Base-by-base conservation (phyloP, 2,797 vertebrate genomes). In the Sitta carolinensis region DNA sequence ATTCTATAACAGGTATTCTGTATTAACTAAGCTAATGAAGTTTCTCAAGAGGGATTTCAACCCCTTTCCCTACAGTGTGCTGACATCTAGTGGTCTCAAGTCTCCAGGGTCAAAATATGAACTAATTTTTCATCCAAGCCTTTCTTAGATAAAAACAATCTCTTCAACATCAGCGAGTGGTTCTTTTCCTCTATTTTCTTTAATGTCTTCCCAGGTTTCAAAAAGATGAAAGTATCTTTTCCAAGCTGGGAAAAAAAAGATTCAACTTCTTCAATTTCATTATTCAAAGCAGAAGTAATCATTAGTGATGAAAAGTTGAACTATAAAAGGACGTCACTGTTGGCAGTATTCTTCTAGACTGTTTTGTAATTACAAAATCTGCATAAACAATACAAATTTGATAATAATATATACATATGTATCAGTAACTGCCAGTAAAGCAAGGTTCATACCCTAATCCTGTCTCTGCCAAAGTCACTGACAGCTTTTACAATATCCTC, bases 81-180 rank as follows among this genome's bases (percentile, higher is more conserved):
- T 97, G 98, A 96, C 98, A 97, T 85, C 98, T 97, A 97, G 97
- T 95, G 98, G 97, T 58, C 45, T 14, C 17, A 85, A 78, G 40
- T 59, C 30, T 38, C n/a, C 51, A 26, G 51, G 10, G 67, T 47
- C 80, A 92, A 95, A 92, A 45, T 4, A 50, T 1, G 16, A 92
- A 67, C 19, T 38, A 18, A 73, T 32, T 82, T 74, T 82, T 66
- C n/a, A 64, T 13, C 32, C 26, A 25, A 81, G 51, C 11, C 43
- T 75, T 78, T 54, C 47, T 54, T 26, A 19, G 7, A 23, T 5
- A 38, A 72, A 84, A 81, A n/a, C 12, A 36, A 25, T 10, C 11
- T 43, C 38, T 62, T 57, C 27, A 82, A 47, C 7, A 75, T 30
- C 32, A 73, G 10, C 1, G 26, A 74, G 34, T 10, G 2, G 7